Conservation (phyloP, 1,140 invertebrate genomes). For the Drosophila setifemur region DNA sequence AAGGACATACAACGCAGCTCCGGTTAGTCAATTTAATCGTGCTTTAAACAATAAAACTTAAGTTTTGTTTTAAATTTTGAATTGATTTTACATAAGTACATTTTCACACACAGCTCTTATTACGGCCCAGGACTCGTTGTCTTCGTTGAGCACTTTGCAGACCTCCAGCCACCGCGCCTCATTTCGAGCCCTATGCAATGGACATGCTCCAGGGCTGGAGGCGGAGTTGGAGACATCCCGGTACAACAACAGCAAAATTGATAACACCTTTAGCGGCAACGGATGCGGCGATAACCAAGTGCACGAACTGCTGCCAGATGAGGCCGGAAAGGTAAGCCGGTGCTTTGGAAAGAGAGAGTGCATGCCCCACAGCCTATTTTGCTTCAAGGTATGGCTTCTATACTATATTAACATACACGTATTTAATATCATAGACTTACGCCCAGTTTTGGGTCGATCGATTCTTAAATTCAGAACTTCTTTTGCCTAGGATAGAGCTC, state of each 20-base stretch:
- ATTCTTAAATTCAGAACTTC: conserved; percentile 34
- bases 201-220: conserved; percentile 40
- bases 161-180: conserved; percentile 53
- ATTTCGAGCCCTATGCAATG: conserved; percentile 58
- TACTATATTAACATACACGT: conserved; percentile 80
- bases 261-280: conserved; percentile 41
- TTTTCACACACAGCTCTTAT: conserved; percentile 59
- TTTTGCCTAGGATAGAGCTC: conserved; percentile 69
- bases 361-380: conserved; percentile 89
- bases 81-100: too few species aligned
- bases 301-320: conserved; percentile 72
- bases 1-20: conserved; percentile 80
- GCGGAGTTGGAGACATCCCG: conserved; percentile 31
- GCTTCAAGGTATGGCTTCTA: conserved; percentile 88
- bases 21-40: conserved; percentile 43
- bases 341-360: conserved; percentile 85
- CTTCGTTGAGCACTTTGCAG: conserved; percentile 60
- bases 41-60: too few species aligned
- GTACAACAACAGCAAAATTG: conserved; percentile 26
- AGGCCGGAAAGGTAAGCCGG: conserved; percentile 87
- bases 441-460: conserved; percentile 19
- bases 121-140: conserved; percentile 63
- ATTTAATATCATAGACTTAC: conserved; percentile 80
- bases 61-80: too few species aligned
- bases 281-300: conserved; percentile 40